Evolutionary conservation across 2,113 vertebrate genomes (phyloP).

Genomic region (Herpetotheres cachinnans): DNA sequence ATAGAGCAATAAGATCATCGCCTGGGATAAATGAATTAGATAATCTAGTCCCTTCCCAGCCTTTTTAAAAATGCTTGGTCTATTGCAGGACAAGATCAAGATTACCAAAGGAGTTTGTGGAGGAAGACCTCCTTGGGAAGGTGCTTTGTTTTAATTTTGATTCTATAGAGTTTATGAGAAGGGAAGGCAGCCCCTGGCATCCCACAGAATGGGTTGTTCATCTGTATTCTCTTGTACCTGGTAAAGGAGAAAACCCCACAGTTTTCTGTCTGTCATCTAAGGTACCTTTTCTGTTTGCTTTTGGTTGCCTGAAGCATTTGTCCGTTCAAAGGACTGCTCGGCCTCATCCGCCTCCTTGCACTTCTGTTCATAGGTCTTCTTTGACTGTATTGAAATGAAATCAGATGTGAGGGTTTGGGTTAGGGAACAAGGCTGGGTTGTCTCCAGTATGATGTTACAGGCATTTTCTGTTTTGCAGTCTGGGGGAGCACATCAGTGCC

Average conservation of each 20-base stretch:
- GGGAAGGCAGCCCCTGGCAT: background rate
- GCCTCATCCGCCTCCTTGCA: conserved; percentile 90
- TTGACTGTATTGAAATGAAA: conserved; percentile 75
- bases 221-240: background rate
- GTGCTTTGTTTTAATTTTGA: background rate
- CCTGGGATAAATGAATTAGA: background rate
- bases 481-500: background rate
- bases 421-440: background rate
- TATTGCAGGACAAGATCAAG: background rate
- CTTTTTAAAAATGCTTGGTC: background rate
- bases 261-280: background rate
- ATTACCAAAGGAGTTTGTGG: background rate
- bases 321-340: conserved; percentile 78
- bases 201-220: background rate
- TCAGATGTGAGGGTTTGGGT: background rate
- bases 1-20: background rate
- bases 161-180: background rate
- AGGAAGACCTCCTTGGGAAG: background rate
- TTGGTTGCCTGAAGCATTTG: conserved; percentile 73
- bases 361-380: conserved; percentile 88
- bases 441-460: background rate
- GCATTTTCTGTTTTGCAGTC: background rate
- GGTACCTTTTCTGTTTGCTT: conserved; percentile 92
- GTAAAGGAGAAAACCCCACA: background rate
- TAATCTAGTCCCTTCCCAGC: background rate